These are phyloP conservation scores for Dendrolimus kikuchii DNA, from an alignment of 1,140 invertebrate species.

Conservation along the genomic window DNA sequence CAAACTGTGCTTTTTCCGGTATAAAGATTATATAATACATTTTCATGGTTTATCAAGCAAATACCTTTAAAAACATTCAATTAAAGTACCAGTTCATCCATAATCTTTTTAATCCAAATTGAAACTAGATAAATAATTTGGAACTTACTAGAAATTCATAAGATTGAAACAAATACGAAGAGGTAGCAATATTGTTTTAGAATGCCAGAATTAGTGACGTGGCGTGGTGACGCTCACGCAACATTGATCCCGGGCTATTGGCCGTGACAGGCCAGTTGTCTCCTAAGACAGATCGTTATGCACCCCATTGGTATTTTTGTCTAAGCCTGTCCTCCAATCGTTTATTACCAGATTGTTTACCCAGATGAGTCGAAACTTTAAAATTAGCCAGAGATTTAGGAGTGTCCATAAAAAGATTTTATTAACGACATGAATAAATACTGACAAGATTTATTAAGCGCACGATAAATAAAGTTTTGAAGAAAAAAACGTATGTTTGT, in stretches of 20 bases:
- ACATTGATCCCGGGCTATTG: slow-evolving; percentile 60
- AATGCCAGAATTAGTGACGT: slow-evolving; percentile 40
- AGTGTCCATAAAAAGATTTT: slow-evolving; percentile 12
- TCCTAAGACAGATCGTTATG: slow-evolving; percentile 24
- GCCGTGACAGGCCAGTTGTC: slow-evolving; percentile 47
- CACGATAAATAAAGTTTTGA: no score
- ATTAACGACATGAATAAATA: slow-evolving; percentile 10
- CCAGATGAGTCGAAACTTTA: slow-evolving; percentile 56
- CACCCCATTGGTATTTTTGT: slow-evolving; percentile 55
- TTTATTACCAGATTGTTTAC: slow-evolving; percentile 37
- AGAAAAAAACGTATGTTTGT: no score
- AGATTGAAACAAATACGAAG: neutral
- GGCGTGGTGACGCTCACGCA: slow-evolving; percentile 47
- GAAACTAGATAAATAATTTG: no score
- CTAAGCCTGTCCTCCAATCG: slow-evolving; percentile 20
- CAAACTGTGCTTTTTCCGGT: no score
- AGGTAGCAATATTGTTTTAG: slow-evolving; percentile 23
- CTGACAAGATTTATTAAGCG: no score
- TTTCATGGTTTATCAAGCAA: no score
- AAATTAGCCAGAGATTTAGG: slow-evolving; percentile 40
- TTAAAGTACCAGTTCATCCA: no score
- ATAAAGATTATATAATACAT: no score
- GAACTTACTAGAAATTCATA: neutral
- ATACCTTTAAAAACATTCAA: no score
- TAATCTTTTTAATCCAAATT: no score